phyloP scores from a whole-genome alignment of 2,113 vertebrate genomes.

The Phycodurus eques region DNA sequence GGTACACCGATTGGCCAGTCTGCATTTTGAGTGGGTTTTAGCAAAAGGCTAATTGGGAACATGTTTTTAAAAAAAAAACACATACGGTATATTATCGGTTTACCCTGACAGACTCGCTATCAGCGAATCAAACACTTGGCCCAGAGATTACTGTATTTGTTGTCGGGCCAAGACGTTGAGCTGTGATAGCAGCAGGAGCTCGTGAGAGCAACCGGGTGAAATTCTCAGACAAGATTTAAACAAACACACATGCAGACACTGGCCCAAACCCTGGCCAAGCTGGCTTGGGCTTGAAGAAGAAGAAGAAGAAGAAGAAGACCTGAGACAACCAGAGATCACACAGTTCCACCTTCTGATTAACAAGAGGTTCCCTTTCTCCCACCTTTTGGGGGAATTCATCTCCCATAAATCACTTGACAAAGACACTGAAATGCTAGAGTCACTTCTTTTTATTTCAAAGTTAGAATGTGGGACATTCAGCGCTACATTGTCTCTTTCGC shows the following conservation, averaged over 20 bases:
- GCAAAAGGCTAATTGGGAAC: background rate
- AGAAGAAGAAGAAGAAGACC: background rate
- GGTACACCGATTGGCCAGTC: no score
- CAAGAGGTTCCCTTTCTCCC: slow-evolving; percentile 2
- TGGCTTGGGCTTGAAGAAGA: background rate
- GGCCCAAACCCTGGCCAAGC: slow-evolving; percentile 20
- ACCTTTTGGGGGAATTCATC: background rate
- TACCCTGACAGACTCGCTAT: background rate
- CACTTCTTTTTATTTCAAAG: slow-evolving; percentile 50
- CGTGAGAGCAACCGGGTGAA: slow-evolving; percentile 55
- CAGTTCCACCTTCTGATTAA: slow-evolving; percentile 44
- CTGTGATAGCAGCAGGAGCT: slow-evolving; percentile 30
- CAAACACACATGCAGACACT: slow-evolving; percentile 62
- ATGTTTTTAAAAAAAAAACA: background rate
- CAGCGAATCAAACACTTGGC: background rate
- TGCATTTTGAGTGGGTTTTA: background rate
- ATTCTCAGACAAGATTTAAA: slow-evolving; percentile 73
- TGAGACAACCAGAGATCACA: slow-evolving; percentile 41
- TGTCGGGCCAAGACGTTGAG: background rate
- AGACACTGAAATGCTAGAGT: slow-evolving; percentile 18
- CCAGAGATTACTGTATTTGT: background rate
- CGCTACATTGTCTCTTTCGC: slow-evolving; percentile 22
- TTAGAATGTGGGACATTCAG: slow-evolving; percentile 35
- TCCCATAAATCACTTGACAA: slow-evolving; percentile 23
- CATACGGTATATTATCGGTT: background rate